Evolutionary conservation across 2,797 vertebrate species (phyloP).

Genomic region (Neostethus bicornis): DNA sequence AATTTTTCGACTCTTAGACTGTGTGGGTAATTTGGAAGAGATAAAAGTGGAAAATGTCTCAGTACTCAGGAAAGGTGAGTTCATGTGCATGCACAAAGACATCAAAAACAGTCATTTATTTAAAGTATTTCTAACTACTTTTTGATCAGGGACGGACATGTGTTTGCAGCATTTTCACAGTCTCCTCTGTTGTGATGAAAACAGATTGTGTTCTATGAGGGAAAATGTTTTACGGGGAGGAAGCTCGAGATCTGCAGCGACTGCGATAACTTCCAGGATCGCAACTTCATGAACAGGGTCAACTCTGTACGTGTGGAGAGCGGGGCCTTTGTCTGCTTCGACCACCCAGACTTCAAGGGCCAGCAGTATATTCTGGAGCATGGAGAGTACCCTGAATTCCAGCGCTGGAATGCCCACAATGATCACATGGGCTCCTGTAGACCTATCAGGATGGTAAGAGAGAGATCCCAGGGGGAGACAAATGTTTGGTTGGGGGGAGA

Average conservation of each 20-base stretch:
- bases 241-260: conserved; percentile 88
- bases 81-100: conserved; percentile 38
- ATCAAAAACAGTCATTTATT: not conserved
- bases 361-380: conserved; percentile 92
- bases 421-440: conserved; percentile 93
- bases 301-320: conserved; percentile 91
- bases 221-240: conserved; percentile 90
- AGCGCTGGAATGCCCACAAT: conserved; percentile 88
- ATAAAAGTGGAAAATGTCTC: conserved; percentile 82
- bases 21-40: conserved; percentile 67
- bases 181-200: conserved; percentile 13
- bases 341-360: conserved; percentile 90
- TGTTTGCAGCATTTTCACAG: not conserved
- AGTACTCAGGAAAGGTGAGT: conserved; percentile 93
- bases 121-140: not conserved
- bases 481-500: conserved; percentile 35
- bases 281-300: conserved; percentile 89
- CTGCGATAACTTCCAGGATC: conserved; percentile 93
- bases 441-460: conserved; percentile 86
- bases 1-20: conserved; percentile 68
- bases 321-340: conserved; percentile 89
- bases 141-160: not conserved
- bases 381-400: conserved; percentile 89
- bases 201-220: conserved; percentile 91
- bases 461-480: conserved; percentile 32